Evolutionary conservation across 2,888 invertebrate species (phyloP).

Genomic region (Drosophila rubida): DNA sequence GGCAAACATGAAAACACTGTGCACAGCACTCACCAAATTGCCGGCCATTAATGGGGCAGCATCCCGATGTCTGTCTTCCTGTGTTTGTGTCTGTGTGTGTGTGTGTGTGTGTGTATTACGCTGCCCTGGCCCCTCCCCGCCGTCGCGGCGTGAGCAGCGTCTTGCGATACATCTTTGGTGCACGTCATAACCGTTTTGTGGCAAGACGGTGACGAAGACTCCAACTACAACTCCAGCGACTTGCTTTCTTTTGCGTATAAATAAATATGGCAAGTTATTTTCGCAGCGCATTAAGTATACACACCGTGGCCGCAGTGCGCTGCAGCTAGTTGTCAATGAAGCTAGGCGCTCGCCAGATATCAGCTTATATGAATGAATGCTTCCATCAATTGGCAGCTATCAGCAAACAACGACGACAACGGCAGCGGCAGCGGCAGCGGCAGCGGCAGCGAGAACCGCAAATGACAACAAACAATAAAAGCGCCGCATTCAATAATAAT

Average conservation of each 20-base stretch:
- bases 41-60: constrained; percentile 70
- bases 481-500: background rate
- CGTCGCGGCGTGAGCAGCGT: background rate
- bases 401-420: background rate
- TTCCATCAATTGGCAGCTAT: background rate
- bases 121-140: background rate
- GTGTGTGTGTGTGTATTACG: background rate
- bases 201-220: background rate
- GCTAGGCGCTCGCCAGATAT: background rate
- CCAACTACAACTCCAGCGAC: background rate
- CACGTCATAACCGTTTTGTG: background rate
- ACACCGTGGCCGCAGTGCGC: constrained; percentile 16
- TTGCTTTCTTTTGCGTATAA: constrained; percentile 9
- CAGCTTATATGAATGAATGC: constrained; percentile 14
- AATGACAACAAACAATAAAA: background rate
- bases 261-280: constrained; percentile 53
- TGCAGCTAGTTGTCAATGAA: constrained; percentile 32
- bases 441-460: background rate
- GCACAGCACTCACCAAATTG: constrained; percentile 63
- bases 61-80: constrained; percentile 9
- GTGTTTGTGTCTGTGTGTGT: background rate
- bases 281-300: constrained; percentile 48
- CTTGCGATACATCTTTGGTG: background rate
- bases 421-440: background rate
- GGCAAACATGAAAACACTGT: constrained; percentile 71